Evolutionary conservation across 2,113 vertebrate genomes (phyloP).

Genomic region (Picathartes gymnocephalus): DNA sequence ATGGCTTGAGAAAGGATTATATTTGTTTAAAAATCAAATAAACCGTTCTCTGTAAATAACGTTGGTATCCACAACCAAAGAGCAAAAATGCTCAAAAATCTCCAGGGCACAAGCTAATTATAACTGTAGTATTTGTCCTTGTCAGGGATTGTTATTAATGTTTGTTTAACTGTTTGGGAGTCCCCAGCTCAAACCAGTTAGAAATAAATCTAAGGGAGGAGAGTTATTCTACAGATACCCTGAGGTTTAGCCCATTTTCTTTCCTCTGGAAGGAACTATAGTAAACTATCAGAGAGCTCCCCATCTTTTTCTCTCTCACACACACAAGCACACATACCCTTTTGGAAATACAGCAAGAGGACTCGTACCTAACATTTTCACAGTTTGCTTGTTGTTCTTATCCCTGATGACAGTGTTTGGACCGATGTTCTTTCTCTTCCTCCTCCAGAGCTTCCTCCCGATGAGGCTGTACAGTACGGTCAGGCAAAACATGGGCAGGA

Average conservation of each 20-base stretch:
- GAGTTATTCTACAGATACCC: not conserved
- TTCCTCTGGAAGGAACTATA: not conserved
- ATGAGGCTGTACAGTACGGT: slow-evolving; percentile 95
- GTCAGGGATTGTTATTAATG: not conserved
- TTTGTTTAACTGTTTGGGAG: not conserved
- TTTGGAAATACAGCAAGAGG: not conserved
- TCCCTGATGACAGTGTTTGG: slow-evolving; percentile 82
- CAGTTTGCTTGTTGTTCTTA: slow-evolving; percentile 91
- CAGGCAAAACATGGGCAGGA: slow-evolving; percentile 94
- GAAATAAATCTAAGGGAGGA: not conserved
- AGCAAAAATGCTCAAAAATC: not conserved
- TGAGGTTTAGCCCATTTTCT: not conserved
- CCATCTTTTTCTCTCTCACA: not conserved
- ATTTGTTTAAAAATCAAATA: slow-evolving; percentile 31
- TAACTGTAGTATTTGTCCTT: not conserved
- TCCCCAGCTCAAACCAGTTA: not conserved
- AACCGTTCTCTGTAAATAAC: slow-evolving; percentile 5
- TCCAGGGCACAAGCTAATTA: not conserved
- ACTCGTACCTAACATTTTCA: slow-evolving; percentile 93
- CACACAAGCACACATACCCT: not conserved
- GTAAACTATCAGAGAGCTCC: not conserved
- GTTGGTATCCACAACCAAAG: not conserved
- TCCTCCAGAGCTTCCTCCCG: slow-evolving; percentile 89
- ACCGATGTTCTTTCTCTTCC: slow-evolving; percentile 77
- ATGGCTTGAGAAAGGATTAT: not conserved